Conservation (phyloP, 2,113 vertebrate genomes). For the Phoxinus phoxinus region DNA sequence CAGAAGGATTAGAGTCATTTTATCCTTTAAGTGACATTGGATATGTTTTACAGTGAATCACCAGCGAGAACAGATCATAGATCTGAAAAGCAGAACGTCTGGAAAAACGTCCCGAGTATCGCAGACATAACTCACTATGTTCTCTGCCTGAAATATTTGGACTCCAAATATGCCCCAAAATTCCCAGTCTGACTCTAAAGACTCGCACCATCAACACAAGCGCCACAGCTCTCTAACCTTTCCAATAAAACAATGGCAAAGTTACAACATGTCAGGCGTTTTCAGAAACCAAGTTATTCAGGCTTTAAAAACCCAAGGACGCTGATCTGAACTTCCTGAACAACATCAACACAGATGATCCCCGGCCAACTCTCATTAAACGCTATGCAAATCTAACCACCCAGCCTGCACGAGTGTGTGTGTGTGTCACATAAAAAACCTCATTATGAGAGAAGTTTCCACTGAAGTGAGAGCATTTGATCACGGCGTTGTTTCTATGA, state of each 20-base stretch:
- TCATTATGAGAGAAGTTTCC: slow-evolving; percentile 43
- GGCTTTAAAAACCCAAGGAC: background rate
- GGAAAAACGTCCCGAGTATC: slow-evolving; percentile 18
- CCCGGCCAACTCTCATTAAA: slow-evolving; percentile 46
- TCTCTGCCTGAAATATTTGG: slow-evolving; percentile 22
- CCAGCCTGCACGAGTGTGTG: background rate
- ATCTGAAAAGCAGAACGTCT: slow-evolving; percentile 37
- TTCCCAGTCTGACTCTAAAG: slow-evolving; percentile 6
- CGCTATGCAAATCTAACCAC: slow-evolving; percentile 7
- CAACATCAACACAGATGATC: slow-evolving; percentile 6
- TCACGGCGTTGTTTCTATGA: slow-evolving; percentile 18
- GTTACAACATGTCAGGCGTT: background rate
- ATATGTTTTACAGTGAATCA: background rate
- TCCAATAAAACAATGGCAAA: slow-evolving; percentile 5
- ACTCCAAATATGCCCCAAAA: background rate
- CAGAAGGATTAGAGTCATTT: background rate
- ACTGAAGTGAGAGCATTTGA: slow-evolving; percentile 42
- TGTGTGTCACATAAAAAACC: slow-evolving; percentile 33
- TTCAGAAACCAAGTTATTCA: background rate
- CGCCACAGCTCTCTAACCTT: background rate
- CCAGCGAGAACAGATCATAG: background rate
- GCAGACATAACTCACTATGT: slow-evolving; percentile 15
- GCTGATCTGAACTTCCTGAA: slow-evolving; percentile 3
- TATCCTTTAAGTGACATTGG: background rate
- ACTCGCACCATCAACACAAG: background rate